These are phyloP conservation scores for Gambusia yucatana DNA, from an alignment of 2,797 vertebrate species.

Conservation along the genomic window DNA sequence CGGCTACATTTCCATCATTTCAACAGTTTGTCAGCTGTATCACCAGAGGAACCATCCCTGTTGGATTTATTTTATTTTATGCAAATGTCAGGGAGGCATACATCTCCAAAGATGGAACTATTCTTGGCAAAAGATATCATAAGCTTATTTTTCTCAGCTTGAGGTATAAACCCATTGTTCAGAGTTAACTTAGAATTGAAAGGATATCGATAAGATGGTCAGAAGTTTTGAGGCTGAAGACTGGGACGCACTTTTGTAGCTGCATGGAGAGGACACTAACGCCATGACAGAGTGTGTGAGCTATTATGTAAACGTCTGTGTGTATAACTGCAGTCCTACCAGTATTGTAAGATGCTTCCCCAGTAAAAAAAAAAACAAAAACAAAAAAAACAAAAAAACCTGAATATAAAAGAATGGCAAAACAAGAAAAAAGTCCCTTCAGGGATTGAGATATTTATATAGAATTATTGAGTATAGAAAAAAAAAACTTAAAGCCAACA, in stretches of 20 bases:
- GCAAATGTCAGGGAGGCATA: background rate
- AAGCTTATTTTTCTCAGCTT: background rate
- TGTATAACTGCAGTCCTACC: background rate
- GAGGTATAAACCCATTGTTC: background rate
- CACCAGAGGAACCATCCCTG: background rate
- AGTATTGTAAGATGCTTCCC: background rate
- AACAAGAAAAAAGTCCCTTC: background rate
- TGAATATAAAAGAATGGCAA: background rate
- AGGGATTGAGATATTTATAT: background rate
- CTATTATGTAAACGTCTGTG: background rate
- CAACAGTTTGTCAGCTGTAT: background rate
- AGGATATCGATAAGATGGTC: background rate
- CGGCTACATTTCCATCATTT: background rate
- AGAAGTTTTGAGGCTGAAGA: background rate
- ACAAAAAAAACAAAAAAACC: background rate
- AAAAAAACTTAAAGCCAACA: background rate
- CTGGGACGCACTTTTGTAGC: background rate
- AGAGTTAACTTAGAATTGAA: background rate
- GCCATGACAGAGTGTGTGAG: background rate
- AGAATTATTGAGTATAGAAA: background rate
- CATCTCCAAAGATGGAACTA: background rate
- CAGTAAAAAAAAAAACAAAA: background rate
- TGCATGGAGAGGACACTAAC: background rate
- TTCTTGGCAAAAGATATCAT: background rate
- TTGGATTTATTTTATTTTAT: conserved; percentile 1